Evolutionary conservation across 2,888 invertebrate genomes (phyloP).

Genomic region (Euplexia lucipara): DNA sequence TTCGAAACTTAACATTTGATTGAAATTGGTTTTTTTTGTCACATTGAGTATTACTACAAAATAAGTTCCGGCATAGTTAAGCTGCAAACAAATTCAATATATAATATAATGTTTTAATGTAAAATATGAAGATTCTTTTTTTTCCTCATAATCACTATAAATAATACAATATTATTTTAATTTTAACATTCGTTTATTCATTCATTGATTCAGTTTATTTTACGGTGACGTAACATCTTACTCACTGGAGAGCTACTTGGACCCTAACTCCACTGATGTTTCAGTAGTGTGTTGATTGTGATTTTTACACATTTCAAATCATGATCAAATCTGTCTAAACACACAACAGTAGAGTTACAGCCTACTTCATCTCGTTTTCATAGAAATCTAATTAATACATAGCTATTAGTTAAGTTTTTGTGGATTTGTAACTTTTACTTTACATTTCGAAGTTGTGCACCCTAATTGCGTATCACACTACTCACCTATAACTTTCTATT

Average conservation of each 20-base stretch:
- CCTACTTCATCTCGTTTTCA: neutral
- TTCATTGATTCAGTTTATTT: constrained; percentile 35
- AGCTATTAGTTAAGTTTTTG: constrained; percentile 13
- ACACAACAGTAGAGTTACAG: too few relatives aligned
- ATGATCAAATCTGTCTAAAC: too few relatives aligned
- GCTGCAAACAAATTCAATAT: constrained; percentile 56
- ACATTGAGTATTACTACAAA: constrained; percentile 52
- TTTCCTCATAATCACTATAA: constrained; percentile 33
- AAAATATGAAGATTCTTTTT: constrained; percentile 12
- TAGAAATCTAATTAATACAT: constrained; percentile 39
- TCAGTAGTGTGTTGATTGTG: too few relatives aligned
- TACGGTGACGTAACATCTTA: constrained; percentile 2
- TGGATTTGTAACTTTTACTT: constrained; percentile 13
- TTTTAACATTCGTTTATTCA: constrained; percentile 38
- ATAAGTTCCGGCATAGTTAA: constrained; percentile 33
- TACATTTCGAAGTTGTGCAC: constrained; percentile 20
- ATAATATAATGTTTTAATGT: constrained; percentile 53
- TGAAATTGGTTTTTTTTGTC: constrained; percentile 41
- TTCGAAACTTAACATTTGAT: constrained; percentile 30
- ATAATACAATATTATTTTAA: constrained; percentile 37
- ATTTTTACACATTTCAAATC: too few relatives aligned
- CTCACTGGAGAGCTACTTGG: constrained; percentile 30
- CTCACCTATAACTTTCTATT: neutral
- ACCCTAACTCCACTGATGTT: too few relatives aligned
- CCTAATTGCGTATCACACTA: constrained; percentile 11